Evolutionary conservation across 2,888 invertebrate species (phyloP), one percentile per base, ranked within the genome.

Genomic region (Drosophila greeni): DNA sequence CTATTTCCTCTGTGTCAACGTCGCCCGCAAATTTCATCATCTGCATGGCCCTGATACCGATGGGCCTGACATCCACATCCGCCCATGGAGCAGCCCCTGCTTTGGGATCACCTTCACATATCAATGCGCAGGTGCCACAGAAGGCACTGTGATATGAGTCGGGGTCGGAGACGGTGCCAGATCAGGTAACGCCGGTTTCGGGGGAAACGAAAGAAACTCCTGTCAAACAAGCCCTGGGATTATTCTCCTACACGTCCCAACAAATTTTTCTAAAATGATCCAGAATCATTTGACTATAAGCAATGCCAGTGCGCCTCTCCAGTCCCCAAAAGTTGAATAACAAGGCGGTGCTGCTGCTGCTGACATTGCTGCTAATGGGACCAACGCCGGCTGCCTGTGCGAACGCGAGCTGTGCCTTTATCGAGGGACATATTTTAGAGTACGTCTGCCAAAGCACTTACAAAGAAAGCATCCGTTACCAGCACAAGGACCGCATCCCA

Each of bases 271-370:
- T 54, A 65, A 75, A 75, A 77, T 77, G 77, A 74, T 74, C 72
- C 48, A 45, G 65, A 67, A 74, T 72, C 75, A 68, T 75, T 68
- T 69, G 73, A 72, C 73, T 70, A 59, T 81, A 77, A 82, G 77
- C 72, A 79, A 77, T 77, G 77, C 74, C 70, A 78, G 76, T 78
- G 68, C 73, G 79, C 74, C 61, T 67, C 47, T 67, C 61, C 40
- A 52, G 47, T 57, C 49, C 74, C 72, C 68, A 18, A 54, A 54
- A 60, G 43, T 39, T 37, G 57, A 81, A 70, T 74, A 72, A 74
- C 57, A 77, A 75, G 57, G 29, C 36, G 16, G 37, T 60, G 61
- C 23, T 73, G 42, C 60, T 73, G 51, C 24, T 73, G 16, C 47
- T 72, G 24, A 47, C 76, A 7, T 36, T 64, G 64, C 40, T 65